Evolutionary conservation across 2,797 vertebrate genomes (phyloP).

Genomic region (Phrynocephalus vlangalii): DNA sequence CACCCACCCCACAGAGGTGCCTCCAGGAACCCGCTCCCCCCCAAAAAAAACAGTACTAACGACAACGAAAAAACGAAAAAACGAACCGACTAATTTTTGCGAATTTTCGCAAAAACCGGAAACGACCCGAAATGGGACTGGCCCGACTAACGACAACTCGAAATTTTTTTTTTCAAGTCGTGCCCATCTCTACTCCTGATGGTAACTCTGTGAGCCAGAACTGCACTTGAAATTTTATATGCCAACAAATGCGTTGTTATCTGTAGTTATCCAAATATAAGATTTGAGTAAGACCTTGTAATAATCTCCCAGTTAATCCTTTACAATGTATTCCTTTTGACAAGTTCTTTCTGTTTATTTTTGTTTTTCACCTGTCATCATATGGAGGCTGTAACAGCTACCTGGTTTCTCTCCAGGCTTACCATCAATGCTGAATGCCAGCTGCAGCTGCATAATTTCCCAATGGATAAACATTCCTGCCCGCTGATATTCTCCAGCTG

Average conservation of each 20-base stretch:
- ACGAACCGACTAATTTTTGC: too few species aligned
- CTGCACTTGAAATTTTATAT: background rate
- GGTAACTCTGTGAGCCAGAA: background rate
- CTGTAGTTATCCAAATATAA: background rate
- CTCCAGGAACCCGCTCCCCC: too few species aligned
- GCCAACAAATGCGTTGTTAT: background rate
- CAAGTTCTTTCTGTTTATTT: background rate
- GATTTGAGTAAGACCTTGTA: background rate
- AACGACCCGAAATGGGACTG: too few species aligned
- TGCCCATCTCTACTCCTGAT: too few species aligned
- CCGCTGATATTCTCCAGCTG: conserved; percentile 98
- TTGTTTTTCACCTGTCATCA: conserved; percentile 9
- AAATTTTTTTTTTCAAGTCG: too few species aligned
- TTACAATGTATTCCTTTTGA: conserved; percentile 5
- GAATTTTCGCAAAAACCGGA: too few species aligned
- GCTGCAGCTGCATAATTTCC: conserved; percentile 96
- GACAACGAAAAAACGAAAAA: too few species aligned
- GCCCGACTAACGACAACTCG: too few species aligned
- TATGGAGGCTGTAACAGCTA: conserved; percentile 26
- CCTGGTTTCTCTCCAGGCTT: conserved; percentile 80
- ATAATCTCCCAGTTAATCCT: conserved; percentile 16
- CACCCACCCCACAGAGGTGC: too few species aligned
- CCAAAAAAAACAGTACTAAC: too few species aligned
- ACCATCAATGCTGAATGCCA: conserved; percentile 97
- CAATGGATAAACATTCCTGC: conserved; percentile 97